Base-by-base conservation (phyloP, 2,797 vertebrate species). In the Macroramphosus scolopax region DNA sequence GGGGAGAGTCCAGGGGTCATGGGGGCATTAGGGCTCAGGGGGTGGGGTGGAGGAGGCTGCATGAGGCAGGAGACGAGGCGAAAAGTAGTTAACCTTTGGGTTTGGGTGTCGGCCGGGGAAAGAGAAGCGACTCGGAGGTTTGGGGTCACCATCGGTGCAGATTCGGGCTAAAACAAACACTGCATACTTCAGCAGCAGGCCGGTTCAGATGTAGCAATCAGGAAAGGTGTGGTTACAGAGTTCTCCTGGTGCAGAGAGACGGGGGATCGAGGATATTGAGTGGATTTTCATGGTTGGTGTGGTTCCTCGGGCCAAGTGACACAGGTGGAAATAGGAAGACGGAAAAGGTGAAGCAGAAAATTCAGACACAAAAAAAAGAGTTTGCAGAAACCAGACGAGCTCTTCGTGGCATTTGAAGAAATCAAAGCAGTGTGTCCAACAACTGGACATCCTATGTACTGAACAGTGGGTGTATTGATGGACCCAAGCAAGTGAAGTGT, bases 271-370 rank as follows among this genome's bases (percentile, higher is more conserved):
- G 32, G 6, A 54, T 31, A 26, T 47, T 41, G 44, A 36, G n/a
- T 18, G 13, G 3, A 22, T 6, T 22, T 22, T 22, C 40, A 41
- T 57, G 60, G 63, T 62, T 32, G 34, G 1, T 35, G 22, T 65
- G 33, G 40, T 60, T 57, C 47, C 10, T 52, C 10, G n/a, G 34
- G 5, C 65, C 48, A 32, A n/a, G 58, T 40, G 82, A 83, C 79
- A 87, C 89, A 91, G 90, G 84, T 63, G 48, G 69, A 17, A 64
- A 71, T 73, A 82, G 63, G 69, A 75, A 22, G n/a, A n/a, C n/a
- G n/a, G n/a, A n/a, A n/a, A n/a, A n/a, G n/a, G n/a, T 22, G 20
- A 22, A 22, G 20, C 20, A 22, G 20, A n/a, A n/a, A n/a, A n/a
- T n/a, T n/a, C n/a, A n/a, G n/a, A n/a, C n/a, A n/a, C n/a, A n/a